phyloP scores from a whole-genome alignment of 2,888 invertebrate species.

The Eubasilissa splendida region DNA sequence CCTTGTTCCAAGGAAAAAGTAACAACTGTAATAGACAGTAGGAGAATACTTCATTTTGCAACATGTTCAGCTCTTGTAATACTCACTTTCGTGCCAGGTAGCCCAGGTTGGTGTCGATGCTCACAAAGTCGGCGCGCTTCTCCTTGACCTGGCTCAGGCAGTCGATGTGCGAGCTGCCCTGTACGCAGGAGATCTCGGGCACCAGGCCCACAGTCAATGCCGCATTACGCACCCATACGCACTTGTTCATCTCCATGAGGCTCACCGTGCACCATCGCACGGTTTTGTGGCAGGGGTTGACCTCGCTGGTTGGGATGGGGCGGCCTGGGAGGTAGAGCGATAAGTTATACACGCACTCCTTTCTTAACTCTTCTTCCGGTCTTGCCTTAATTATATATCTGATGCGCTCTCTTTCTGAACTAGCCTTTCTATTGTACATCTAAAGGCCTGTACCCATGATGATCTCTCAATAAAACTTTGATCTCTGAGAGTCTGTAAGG shows the following conservation, averaged over 20 bases:
- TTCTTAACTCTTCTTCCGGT: too few relatives aligned
- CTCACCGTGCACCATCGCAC: constrained; percentile 77
- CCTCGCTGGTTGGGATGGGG: constrained; percentile 61
- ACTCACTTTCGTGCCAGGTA: constrained; percentile 76
- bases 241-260: constrained; percentile 73
- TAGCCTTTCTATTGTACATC: too few relatives aligned
- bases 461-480: too few relatives aligned
- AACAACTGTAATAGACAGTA: neutral
- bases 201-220: constrained; percentile 74
- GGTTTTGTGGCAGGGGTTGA: constrained; percentile 64
- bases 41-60: too few relatives aligned
- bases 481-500: too few relatives aligned
- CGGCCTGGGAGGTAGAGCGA: constrained; percentile 63
- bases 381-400: too few relatives aligned
- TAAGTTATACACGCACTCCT: too few relatives aligned
- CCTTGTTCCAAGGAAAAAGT: neutral
- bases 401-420: too few relatives aligned
- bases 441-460: too few relatives aligned
- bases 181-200: constrained; percentile 73
- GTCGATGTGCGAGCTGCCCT: constrained; percentile 66
- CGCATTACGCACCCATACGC: constrained; percentile 73
- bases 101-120: constrained; percentile 77
- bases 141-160: constrained; percentile 73
- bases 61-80: too few relatives aligned
- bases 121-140: constrained; percentile 73